Percentiles rank a stretch among this genome's conserved stretches.
Conservation (phyloP, 2,888 invertebrate genomes). For the Drosophila basisetae region DNA sequence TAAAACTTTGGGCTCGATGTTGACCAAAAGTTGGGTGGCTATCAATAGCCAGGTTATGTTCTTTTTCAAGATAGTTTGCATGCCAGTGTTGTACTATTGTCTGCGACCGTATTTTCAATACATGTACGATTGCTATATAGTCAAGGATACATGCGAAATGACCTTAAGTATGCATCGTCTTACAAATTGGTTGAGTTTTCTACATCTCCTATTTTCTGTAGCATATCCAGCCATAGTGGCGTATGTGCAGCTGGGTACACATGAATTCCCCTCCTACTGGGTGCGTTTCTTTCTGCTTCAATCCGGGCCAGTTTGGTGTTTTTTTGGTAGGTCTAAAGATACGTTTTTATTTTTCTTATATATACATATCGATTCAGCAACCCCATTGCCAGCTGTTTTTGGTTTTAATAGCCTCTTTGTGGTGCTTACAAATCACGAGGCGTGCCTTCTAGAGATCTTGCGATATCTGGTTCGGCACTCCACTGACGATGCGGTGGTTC, state of each 20-base stretch:
- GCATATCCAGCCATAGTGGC: conserved; percentile 69
- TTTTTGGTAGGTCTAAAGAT: conserved; percentile 45
- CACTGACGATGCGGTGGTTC: conserved; percentile 63
- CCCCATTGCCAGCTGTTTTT: conserved; percentile 56
- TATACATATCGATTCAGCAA: neutral
- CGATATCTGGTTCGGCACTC: conserved; percentile 66
- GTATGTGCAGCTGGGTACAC: conserved; percentile 50
- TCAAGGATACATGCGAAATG: conserved; percentile 60
- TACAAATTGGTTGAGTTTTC: accelerated
- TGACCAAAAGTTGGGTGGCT: conserved; percentile 49
- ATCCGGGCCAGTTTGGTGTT: conserved; percentile 66
- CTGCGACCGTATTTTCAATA: conserved; percentile 70
- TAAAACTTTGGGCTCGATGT: conserved; percentile 39
- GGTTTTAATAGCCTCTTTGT: conserved; percentile 77
- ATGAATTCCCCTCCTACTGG: conserved; percentile 59
- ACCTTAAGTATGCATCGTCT: conserved; percentile 51
- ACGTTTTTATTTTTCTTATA: too few relatives aligned
- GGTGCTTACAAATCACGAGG: conserved; percentile 67
- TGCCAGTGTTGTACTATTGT: conserved; percentile 65
- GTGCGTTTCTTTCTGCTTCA: conserved; percentile 65
- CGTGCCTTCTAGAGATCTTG: conserved; percentile 69
- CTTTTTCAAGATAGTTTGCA: conserved; percentile 63
- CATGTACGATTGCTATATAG: conserved; percentile 61
- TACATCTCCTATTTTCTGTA: neutral
- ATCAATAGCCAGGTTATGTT: conserved; percentile 72